phyloP scores from a whole-genome alignment of 2,797 vertebrate genomes.

The Tamandua tetradactyla region DNA sequence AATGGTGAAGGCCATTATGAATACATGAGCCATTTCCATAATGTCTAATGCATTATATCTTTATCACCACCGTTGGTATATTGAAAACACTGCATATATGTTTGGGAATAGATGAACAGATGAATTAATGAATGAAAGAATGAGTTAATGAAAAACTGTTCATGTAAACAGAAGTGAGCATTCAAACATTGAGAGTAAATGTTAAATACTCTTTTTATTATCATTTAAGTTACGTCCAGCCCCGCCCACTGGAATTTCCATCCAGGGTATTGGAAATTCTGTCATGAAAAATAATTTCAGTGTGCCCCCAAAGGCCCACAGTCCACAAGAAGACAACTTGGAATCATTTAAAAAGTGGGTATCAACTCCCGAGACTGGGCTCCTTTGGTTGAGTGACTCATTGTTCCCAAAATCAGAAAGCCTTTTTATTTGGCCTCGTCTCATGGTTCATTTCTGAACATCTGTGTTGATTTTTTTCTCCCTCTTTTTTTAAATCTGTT shows the following conservation, averaged over 20 bases:
- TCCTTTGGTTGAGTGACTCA: not conserved
- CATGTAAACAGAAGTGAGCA: not conserved
- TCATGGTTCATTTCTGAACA: slow-evolving; percentile 43
- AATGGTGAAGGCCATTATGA: not conserved
- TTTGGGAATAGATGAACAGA: not conserved
- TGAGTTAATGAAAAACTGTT: not conserved
- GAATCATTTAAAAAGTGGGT: not conserved
- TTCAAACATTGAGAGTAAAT: not conserved
- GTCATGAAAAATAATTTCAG: not conserved
- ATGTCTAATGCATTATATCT: not conserved
- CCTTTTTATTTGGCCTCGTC: not conserved
- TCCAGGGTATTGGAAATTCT: slow-evolving; percentile 4
- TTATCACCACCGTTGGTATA: not conserved
- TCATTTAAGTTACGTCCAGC: not conserved
- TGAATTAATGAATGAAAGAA: not conserved
- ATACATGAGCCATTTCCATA: too few species aligned
- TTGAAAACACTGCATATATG: not conserved
- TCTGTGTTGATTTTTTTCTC: slow-evolving; percentile 49
- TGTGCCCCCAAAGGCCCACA: not conserved
- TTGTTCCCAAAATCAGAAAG: not conserved
- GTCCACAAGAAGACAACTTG: not conserved
- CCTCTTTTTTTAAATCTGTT: not conserved
- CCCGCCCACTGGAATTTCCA: too few species aligned
- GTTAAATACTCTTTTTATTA: not conserved
- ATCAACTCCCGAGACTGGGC: not conserved